These are phyloP conservation scores for Hippocampus kuda DNA, from an alignment of 2,797 vertebrate species.

Conservation along the genomic window DNA sequence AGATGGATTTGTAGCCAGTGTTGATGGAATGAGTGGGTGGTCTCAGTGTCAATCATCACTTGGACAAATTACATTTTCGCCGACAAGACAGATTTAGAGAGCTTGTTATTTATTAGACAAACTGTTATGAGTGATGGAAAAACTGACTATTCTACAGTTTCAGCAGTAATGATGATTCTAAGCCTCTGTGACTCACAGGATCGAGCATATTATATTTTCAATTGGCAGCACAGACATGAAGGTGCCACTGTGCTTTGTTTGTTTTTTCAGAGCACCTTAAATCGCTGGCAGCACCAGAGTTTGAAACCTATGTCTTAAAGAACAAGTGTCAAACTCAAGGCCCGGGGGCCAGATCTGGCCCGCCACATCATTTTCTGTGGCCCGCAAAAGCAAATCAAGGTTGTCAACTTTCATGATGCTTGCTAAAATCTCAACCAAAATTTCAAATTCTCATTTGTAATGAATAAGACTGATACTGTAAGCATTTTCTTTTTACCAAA, in stretches of 20 bases:
- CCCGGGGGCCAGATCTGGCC: too few species aligned
- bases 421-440: too few species aligned
- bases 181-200: neutral
- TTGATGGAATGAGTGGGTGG: neutral
- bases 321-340: too few species aligned
- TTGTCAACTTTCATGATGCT: too few species aligned
- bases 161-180: neutral
- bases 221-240: neutral
- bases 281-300: neutral
- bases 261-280: neutral
- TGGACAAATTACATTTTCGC: neutral
- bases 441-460: too few species aligned
- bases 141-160: neutral
- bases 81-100: neutral
- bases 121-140: neutral
- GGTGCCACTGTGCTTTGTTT: neutral
- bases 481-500: too few species aligned
- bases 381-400: too few species aligned
- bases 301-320: too few species aligned
- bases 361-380: too few species aligned
- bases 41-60: neutral
- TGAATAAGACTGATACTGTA: too few species aligned
- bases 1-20: neutral
- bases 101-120: neutral
- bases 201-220: neutral